Evolutionary conservation across 2,888 invertebrate species (phyloP).

Genomic region (Sinodicranocentrus sp.): DNA sequence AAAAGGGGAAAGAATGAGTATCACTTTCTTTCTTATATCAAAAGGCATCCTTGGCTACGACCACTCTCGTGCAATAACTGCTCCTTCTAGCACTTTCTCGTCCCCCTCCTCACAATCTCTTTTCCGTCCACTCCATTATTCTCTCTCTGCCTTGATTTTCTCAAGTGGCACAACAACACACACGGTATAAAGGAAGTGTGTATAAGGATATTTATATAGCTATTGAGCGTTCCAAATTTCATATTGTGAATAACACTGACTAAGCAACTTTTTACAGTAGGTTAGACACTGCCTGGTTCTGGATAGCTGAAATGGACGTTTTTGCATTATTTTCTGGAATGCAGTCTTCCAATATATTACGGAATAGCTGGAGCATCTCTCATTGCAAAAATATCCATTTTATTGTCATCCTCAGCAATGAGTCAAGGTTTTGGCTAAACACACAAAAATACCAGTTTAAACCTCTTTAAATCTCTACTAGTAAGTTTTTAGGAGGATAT

Average conservation of each 20-base stretch:
- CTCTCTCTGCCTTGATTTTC: constrained; percentile 23
- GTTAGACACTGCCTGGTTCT: too few species aligned
- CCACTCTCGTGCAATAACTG: too few species aligned
- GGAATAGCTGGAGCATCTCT: constrained; percentile 13
- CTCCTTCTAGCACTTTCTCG: constrained; percentile 30
- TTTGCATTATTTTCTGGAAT: neutral
- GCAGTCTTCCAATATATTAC: constrained; percentile 8
- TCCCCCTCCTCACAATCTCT: constrained; percentile 17
- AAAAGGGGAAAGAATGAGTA: constrained; percentile 63
- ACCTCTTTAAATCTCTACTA: too few species aligned
- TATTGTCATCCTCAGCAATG: neutral
- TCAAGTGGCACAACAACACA: constrained; percentile 17
- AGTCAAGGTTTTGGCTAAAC: neutral
- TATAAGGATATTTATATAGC: too few species aligned
- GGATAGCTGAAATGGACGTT: too few species aligned
- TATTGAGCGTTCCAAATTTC: too few species aligned
- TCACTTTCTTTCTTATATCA: constrained; percentile 38
- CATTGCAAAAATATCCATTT: constrained; percentile 19
- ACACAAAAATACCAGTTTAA: neutral
- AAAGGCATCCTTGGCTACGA: too few species aligned
- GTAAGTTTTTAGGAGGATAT: too few species aligned
- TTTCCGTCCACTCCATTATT: constrained; percentile 30
- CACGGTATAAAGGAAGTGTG: too few species aligned
- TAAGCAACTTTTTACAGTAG: too few species aligned
- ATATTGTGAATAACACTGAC: too few species aligned